Base-by-base conservation (phyloP, 2,888 invertebrate species). In the Neocrepidodera transversa region DNA sequence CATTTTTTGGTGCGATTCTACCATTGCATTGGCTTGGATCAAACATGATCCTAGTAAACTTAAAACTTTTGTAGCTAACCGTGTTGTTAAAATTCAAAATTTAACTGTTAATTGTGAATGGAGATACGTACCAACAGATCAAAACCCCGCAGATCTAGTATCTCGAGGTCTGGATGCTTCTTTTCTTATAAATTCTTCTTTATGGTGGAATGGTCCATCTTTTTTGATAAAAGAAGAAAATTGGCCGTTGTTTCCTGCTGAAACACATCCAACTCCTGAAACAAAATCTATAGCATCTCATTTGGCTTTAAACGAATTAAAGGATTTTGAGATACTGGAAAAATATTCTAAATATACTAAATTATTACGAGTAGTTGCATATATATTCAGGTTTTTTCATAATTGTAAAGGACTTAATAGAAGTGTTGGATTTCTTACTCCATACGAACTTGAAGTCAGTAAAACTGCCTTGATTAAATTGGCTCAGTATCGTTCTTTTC, bases 141-240 rank as follows among this genome's bases (percentile, higher is more conserved):
- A 51, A 7, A 68, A 68, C 50, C 63, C 66, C 1, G 66, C 66
- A 0, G 66, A 68, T 42, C 18, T 58, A 1, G 45, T 63, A 2
- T 65, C 65, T 26, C 28, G 61, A 10, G 64, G 66, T 7, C 38
- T 47, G 8, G 47, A 47, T 13, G 5, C 28, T 3, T 14, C 2
- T 10, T 28, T 8, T 16, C n/a, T 47, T n/a, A 17, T 30, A 1
- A 28, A 47, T 30, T 47, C 28, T 16, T 11, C 16, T 4, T 8
- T 47, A 6, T 45, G 45, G 45, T 45, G 45, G 45, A 20, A 45
- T n/a, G 45, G 45, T 14, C 45, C 45, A 23, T 26, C 13, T 11
- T 45, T 45, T 23, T 45, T 45, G 28, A n/a, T 8, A 13, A n/a
- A 45, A 23, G 10, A 23, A 28, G 45, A 45, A 17, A 28, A 45